A percentile compares a stretch with the other conserved stretches of the same genome.
Evolutionary conservation across 2,113 vertebrate genomes (phyloP).

Genomic region (Poeciliopsis prolifica): DNA sequence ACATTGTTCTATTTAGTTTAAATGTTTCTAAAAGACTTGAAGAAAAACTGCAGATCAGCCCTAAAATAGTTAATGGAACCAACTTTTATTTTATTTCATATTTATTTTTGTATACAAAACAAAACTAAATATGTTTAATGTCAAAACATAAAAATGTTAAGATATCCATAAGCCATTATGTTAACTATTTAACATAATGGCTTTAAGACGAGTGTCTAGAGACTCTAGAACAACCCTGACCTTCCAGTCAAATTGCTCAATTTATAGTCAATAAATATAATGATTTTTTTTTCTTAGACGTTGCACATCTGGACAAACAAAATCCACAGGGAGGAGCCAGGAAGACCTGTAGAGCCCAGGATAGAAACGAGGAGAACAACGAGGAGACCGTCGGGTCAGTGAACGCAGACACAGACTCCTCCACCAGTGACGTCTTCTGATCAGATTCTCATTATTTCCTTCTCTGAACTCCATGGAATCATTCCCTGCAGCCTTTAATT

Average conservation of each 20-base stretch:
- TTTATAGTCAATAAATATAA: background rate
- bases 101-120: too few species aligned
- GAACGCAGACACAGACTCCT: conserved; percentile 32
- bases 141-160: too few species aligned
- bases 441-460: background rate
- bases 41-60: too few species aligned
- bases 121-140: too few species aligned
- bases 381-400: background rate
- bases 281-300: conserved; percentile 21
- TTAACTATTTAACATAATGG: too few species aligned
- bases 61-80: too few species aligned
- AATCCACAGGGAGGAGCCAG: background rate
- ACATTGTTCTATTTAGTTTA: too few species aligned
- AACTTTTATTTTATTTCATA: too few species aligned
- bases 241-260: background rate
- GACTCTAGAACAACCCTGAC: too few species aligned
- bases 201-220: too few species aligned
- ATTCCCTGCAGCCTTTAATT: background rate
- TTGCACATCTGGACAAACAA: conserved; percentile 4
- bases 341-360: background rate
- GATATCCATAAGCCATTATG: too few species aligned
- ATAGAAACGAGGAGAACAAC: background rate
- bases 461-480: background rate
- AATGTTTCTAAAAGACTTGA: too few species aligned
- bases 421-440: conserved; percentile 31